Evolutionary conservation across 2,797 vertebrate genomes (phyloP).

Genomic region (Enteromius argenteus): DNA sequence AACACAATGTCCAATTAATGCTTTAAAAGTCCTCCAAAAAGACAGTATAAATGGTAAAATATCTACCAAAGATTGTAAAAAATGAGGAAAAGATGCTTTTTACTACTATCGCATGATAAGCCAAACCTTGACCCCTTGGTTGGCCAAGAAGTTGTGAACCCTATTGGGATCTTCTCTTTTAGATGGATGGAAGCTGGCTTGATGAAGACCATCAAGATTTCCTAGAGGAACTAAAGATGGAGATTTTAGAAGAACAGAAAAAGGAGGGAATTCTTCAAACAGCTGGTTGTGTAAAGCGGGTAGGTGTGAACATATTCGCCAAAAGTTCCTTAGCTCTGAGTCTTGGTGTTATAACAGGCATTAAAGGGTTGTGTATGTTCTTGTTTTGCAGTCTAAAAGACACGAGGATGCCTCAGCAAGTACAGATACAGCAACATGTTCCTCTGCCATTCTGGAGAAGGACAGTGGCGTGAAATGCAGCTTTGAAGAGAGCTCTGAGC

Average conservation of each 20-base stretch:
- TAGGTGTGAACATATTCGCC: slow-evolving; percentile 60
- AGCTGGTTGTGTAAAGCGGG: slow-evolving; percentile 78
- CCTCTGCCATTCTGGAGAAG: slow-evolving; percentile 91
- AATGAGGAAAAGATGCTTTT: not conserved
- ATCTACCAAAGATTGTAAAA: not conserved
- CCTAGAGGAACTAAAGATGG: slow-evolving; percentile 92
- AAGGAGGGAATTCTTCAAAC: slow-evolving; percentile 75
- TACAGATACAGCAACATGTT: slow-evolving; percentile 91
- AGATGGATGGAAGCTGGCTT: slow-evolving; percentile 94
- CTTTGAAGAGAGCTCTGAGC: slow-evolving; percentile 89
- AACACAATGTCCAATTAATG: not conserved
- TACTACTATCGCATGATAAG: not conserved
- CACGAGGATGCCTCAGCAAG: slow-evolving; percentile 85
- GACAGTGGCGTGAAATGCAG: slow-evolving; percentile 89
- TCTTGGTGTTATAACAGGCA: not conserved
- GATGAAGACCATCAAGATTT: slow-evolving; percentile 94
- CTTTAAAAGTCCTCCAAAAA: not conserved
- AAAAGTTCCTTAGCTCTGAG: not conserved
- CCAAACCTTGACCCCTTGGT: not conserved
- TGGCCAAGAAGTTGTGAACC: not conserved
- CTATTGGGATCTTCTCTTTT: slow-evolving; percentile 62
- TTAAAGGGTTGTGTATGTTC: slow-evolving; percentile 5
- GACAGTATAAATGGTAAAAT: not conserved
- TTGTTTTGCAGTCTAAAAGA: slow-evolving; percentile 78
- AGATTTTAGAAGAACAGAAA: slow-evolving; percentile 89